phyloP scores from a whole-genome alignment of 2,888 invertebrate genomes.

The Ophion costatus region DNA sequence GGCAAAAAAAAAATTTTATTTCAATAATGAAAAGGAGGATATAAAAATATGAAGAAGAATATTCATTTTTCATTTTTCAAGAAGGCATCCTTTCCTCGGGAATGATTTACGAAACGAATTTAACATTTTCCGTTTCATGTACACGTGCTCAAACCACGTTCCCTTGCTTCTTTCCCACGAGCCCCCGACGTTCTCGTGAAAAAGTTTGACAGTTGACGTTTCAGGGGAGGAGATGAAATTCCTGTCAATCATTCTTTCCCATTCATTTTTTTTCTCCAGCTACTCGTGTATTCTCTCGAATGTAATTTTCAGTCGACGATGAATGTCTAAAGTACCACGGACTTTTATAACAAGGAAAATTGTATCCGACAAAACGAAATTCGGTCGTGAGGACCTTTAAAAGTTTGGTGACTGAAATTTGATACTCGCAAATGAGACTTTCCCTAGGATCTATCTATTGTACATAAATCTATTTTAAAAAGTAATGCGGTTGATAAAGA shows the following conservation, averaged over 20 bases:
- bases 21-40: too few species aligned
- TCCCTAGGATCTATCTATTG: too few species aligned
- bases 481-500: too few species aligned
- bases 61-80: too few species aligned
- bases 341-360: slow-evolving; percentile 30
- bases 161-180: not conserved
- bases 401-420: not conserved
- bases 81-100: not conserved
- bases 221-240: slow-evolving; percentile 5
- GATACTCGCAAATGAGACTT: too few species aligned
- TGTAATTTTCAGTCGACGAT: not conserved
- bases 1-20: too few species aligned
- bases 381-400: not conserved
- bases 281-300: slow-evolving; percentile 13
- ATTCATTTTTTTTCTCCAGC: not conserved
- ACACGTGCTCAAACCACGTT: not conserved
- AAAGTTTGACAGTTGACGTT: not conserved
- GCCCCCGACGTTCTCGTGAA: not conserved
- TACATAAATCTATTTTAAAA: too few species aligned
- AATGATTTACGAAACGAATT: not conserved
- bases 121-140: not conserved
- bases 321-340: slow-evolving; percentile 25
- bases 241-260: slow-evolving; percentile 16
- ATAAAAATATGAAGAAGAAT: too few species aligned
- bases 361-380: slow-evolving; percentile 23